Conservation (phyloP, 1,140 invertebrate species). For the Heliothis virescens region DNA sequence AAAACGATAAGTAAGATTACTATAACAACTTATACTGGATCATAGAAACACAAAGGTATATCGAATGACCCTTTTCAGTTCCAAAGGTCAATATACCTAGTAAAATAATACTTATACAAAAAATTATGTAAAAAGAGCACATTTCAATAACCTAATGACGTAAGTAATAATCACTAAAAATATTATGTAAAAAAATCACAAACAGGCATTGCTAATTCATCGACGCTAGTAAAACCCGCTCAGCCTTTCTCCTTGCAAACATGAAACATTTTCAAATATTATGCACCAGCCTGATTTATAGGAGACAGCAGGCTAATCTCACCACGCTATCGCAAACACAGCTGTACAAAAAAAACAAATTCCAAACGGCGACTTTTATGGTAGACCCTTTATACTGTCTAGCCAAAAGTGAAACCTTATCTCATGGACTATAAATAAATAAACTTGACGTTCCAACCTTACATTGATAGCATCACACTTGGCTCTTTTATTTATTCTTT, state of each 20-base stretch:
- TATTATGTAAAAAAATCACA: neutral
- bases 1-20: too few species aligned
- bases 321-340: slow-evolving; percentile 30
- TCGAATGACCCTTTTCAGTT: too few species aligned
- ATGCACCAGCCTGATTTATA: slow-evolving; percentile 40
- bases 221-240: slow-evolving; percentile 26
- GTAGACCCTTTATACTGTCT: slow-evolving; percentile 40
- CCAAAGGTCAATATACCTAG: too few species aligned
- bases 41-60: too few species aligned
- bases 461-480: slow-evolving; percentile 23
- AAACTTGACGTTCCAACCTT: slow-evolving; percentile 28
- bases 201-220: slow-evolving; percentile 2
- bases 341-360: slow-evolving; percentile 35
- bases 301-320: slow-evolving; percentile 32
- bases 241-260: slow-evolving; percentile 19
- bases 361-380: slow-evolving; percentile 34
- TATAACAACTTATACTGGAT: too few species aligned
- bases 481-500: slow-evolving; percentile 20
- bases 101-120: too few species aligned
- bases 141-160: too few species aligned
- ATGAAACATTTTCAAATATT: slow-evolving; percentile 44
- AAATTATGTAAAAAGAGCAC: too few species aligned
- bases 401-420: slow-evolving; percentile 42
- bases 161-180: neutral
- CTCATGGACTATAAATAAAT: slow-evolving; percentile 39